Conservation (phyloP, 2,113 vertebrate genomes). For the Ophiodon elongatus region DNA sequence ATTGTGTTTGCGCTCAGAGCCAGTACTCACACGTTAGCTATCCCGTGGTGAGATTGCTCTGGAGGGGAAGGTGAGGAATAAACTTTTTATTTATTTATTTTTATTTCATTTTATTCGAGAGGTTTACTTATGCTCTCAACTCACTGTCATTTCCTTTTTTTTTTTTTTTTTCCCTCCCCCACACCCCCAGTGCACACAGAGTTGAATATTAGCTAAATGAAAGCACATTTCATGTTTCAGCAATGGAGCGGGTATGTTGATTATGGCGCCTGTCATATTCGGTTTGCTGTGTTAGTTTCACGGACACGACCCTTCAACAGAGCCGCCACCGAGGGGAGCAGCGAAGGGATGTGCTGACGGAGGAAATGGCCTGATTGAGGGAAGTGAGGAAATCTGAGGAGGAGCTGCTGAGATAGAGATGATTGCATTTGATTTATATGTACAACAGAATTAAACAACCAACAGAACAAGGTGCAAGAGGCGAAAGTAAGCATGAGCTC, state of each 20-base stretch:
- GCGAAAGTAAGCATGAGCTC: neutral
- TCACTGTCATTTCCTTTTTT: constrained; percentile 47
- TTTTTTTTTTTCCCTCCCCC: constrained; percentile 2
- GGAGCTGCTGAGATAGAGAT: constrained; percentile 46
- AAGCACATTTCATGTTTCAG: constrained; percentile 64
- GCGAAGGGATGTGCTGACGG: constrained; percentile 58
- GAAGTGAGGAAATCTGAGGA: constrained; percentile 53
- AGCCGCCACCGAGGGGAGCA: constrained; percentile 49
- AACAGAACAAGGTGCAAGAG: constrained; percentile 9
- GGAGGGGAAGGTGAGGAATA: neutral
- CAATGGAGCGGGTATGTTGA: constrained; percentile 67
- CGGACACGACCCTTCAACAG: constrained; percentile 55
- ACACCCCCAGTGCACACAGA: constrained; percentile 22
- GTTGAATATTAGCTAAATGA: constrained; percentile 61
- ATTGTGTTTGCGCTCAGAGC: constrained; percentile 27
- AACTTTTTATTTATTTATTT: too few species aligned
- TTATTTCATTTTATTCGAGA: neutral
- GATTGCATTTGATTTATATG: constrained; percentile 60
- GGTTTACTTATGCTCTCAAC: constrained; percentile 52
- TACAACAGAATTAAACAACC: constrained; percentile 59
- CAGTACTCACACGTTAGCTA: constrained; percentile 25
- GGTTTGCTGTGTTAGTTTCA: constrained; percentile 57
- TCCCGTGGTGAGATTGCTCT: constrained; percentile 15
- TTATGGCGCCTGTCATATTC: constrained; percentile 64
- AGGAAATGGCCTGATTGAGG: constrained; percentile 54